These are phyloP conservation scores for Acanthococcus lagerstroemiae DNA, from an alignment of 2,888 invertebrate species.

Conservation along the genomic window DNA sequence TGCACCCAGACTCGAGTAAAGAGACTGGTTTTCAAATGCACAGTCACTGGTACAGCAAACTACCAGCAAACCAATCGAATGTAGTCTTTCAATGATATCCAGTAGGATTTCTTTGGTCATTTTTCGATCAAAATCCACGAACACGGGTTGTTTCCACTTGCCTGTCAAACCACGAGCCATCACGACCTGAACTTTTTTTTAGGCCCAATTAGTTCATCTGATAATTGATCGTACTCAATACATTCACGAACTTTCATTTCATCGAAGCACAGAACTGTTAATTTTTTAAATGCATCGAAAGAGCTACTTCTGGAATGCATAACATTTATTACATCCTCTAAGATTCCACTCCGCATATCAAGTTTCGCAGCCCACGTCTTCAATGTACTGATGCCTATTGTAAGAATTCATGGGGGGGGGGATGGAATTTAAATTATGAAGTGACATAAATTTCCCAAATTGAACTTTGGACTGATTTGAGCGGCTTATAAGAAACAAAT, in stretches of 20 bases:
- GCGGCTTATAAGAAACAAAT: neutral
- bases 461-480: neutral
- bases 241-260: slow-evolving; percentile 5
- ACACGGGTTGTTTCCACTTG: slow-evolving; percentile 23
- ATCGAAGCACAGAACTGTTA: slow-evolving; percentile 6
- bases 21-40: too few species aligned
- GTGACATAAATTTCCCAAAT: neutral
- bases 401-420: too few species aligned
- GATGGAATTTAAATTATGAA: neutral
- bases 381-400: neutral
- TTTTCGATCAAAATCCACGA: slow-evolving; percentile 11
- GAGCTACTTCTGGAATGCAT: neutral
- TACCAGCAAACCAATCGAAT: too few species aligned
- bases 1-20: too few species aligned
- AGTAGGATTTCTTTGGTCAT: slow-evolving; percentile 13
- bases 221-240: slow-evolving; percentile 5
- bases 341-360: neutral
- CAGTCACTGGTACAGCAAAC: too few species aligned
- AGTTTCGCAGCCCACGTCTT: neutral
- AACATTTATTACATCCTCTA: neutral
- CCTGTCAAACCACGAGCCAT: slow-evolving; percentile 11
- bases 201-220: slow-evolving; percentile 1
- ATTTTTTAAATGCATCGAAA: neutral
- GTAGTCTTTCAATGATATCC: slow-evolving; percentile 6
- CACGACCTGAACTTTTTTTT: slow-evolving; percentile 5